Conservation (phyloP, 1,140 invertebrate genomes). For the Polyergus mexicanus region DNA sequence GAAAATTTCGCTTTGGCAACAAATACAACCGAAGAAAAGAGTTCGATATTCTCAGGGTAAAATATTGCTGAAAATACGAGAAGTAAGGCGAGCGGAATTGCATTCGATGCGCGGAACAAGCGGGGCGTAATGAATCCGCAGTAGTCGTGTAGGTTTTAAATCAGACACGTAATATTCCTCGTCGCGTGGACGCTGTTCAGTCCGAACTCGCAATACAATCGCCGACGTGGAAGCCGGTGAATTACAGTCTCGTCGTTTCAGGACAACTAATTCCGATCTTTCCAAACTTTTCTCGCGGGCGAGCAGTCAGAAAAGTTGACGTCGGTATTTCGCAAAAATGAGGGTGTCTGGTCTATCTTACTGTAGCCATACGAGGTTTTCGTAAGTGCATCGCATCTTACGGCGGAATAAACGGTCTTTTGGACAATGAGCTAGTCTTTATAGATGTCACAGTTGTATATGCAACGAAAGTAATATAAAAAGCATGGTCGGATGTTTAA, state of each 20-base stretch:
- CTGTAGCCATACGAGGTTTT: not conserved
- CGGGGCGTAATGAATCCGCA: slow-evolving; percentile 63
- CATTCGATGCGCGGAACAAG: slow-evolving; percentile 43
- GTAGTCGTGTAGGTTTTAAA: slow-evolving; percentile 63
- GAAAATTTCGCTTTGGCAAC: not conserved
- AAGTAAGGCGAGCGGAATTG: slow-evolving; percentile 13
- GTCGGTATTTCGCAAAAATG: slow-evolving; percentile 28
- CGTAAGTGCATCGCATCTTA: slow-evolving; percentile 1
- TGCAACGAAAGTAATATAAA: not conserved
- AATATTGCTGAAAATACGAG: slow-evolving; percentile 34
- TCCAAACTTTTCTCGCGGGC: slow-evolving; percentile 30
- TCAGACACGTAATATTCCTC: slow-evolving; percentile 68
- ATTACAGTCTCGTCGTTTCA: slow-evolving; percentile 52
- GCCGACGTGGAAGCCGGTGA: slow-evolving; percentile 43
- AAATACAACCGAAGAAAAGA: not conserved
- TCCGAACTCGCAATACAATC: slow-evolving; percentile 64
- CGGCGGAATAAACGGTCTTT: slow-evolving; percentile 4
- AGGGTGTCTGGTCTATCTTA: slow-evolving; percentile 38
- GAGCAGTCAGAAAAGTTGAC: slow-evolving; percentile 45
- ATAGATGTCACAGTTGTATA: not conserved
- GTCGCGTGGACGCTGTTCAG: slow-evolving; percentile 26
- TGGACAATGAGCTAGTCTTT: not conserved
- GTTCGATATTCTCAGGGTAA: slow-evolving; percentile 33
- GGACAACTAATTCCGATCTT: slow-evolving; percentile 52
- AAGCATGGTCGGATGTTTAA: not conserved